Evolutionary conservation across 1,140 invertebrate genomes (phyloP).

Genomic region (Drosophila arizonae): DNA sequence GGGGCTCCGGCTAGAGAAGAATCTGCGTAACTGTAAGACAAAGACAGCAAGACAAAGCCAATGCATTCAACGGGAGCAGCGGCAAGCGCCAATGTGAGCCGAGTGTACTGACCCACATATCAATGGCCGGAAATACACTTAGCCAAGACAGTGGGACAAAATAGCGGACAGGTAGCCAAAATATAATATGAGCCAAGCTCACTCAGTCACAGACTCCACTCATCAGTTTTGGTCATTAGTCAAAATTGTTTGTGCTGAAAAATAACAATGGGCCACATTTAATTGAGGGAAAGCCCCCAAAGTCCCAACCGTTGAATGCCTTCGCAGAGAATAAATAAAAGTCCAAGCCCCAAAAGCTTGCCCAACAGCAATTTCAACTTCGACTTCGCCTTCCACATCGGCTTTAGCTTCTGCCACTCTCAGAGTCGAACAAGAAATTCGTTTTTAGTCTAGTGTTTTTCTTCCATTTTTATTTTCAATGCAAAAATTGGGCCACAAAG

Average conservation of each 20-base stretch:
- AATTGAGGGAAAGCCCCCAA: conserved; percentile 72
- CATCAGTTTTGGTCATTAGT: conserved; percentile 70
- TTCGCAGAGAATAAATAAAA: conserved; percentile 28
- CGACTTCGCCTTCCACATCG: conserved; percentile 58
- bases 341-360: conserved; percentile 25
- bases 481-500: conserved; percentile 47
- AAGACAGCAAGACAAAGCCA: conserved; percentile 32
- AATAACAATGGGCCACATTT: conserved; percentile 68
- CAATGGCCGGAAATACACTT: conserved; percentile 49
- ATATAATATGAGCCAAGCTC: conserved; percentile 12
- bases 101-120: conserved; percentile 49
- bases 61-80: conserved; percentile 21
- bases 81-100: conserved; percentile 1
- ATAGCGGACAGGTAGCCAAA: conserved; percentile 28
- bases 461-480: conserved; percentile 21
- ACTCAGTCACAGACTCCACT: conserved; percentile 31
- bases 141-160: conserved; percentile 4
- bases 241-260: conserved; percentile 67
- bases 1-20: neutral
- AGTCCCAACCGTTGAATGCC: conserved; percentile 9
- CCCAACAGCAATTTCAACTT: conserved; percentile 59
- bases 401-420: conserved; percentile 68
- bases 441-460: conserved; percentile 39
- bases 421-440: conserved; percentile 55
- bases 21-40: conserved; percentile 44